Evolutionary conservation across 2,113 vertebrate genomes (phyloP).

Genomic region (Calidris pygmaea): DNA sequence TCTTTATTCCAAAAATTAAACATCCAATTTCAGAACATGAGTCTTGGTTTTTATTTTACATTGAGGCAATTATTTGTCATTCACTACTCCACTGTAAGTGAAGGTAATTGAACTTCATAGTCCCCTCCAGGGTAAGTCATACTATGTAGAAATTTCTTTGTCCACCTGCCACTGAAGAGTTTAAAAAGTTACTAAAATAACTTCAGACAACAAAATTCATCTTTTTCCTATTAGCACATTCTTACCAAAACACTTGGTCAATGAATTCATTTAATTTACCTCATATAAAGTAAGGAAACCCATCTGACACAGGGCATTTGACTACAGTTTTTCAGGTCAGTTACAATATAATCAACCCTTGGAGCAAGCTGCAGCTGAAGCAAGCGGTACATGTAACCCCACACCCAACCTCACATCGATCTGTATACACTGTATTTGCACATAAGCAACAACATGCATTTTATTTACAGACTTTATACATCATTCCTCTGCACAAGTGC

Average conservation of each 20-base stretch:
- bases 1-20: conserved; percentile 71
- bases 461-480: conserved; percentile 38
- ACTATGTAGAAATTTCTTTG: background rate
- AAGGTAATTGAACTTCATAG: background rate
- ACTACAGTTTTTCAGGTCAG: background rate
- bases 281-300: background rate
- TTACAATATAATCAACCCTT: background rate
- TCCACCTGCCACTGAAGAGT: background rate
- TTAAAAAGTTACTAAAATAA: background rate
- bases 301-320: background rate
- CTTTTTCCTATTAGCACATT: background rate
- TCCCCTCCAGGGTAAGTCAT: background rate
- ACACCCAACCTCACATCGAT: background rate
- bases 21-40: background rate
- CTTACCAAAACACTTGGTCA: background rate
- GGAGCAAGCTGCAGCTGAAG: background rate
- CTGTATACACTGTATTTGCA: conserved; percentile 5
- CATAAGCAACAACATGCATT: background rate
- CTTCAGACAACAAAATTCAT: background rate
- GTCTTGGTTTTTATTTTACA: background rate
- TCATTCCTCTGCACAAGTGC: background rate
- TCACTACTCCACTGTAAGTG: background rate
- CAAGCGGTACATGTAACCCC: background rate
- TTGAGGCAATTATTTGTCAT: background rate
- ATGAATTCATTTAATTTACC: background rate